Evolutionary conservation across 1,140 invertebrate species (phyloP).

Genomic region (Theocolax elegans): DNA sequence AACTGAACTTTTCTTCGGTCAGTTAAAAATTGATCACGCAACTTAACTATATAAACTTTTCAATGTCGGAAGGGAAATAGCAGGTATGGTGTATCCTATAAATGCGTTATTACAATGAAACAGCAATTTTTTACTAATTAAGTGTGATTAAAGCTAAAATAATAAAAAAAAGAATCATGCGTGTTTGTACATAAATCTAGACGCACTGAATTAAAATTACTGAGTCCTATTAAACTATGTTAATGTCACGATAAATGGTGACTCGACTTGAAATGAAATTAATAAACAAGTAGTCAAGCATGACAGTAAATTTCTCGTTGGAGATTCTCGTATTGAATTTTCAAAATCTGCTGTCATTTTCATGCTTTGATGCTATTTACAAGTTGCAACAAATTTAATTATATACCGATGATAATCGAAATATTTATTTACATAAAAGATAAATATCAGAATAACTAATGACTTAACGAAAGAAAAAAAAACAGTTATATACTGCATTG

Average conservation of each 20-base stretch:
- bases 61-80: conserved; percentile 13
- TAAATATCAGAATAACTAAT: conserved; percentile 9
- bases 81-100: conserved; percentile 16
- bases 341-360: conserved; percentile 8
- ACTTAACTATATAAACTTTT: conserved; percentile 27
- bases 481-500: conserved; percentile 20
- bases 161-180: conserved; percentile 8
- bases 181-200: conserved; percentile 37
- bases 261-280: conserved; percentile 20
- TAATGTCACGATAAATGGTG: conserved; percentile 2
- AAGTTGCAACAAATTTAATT: conserved; percentile 15
- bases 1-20: background rate
- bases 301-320: conserved; percentile 14
- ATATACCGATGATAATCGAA: conserved; percentile 9
- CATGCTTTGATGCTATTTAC: conserved; percentile 12
- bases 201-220: conserved; percentile 34
- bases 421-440: conserved; percentile 29
- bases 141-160: conserved; percentile 14
- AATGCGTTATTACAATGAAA: conserved; percentile 15
- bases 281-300: conserved; percentile 12
- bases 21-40: conserved; percentile 11
- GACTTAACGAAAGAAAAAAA: conserved; percentile 32
- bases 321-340: background rate
- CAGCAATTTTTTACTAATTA: conserved; percentile 30
- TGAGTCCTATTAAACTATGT: conserved; percentile 34